Conservation (phyloP, 1,140 invertebrate species). For the Apolygus lucorum region DNA sequence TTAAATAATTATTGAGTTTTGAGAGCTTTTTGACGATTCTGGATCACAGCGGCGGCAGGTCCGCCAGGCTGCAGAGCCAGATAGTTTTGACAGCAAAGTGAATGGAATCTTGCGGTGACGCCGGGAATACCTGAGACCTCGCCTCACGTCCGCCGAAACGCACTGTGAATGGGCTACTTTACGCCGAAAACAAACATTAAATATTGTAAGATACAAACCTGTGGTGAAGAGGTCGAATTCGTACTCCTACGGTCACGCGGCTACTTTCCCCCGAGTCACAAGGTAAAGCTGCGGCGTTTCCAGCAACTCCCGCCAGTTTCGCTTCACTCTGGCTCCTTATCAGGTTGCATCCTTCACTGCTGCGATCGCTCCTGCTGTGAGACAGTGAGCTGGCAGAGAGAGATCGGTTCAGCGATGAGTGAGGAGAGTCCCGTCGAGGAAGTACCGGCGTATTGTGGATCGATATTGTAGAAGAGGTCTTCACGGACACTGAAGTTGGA, state of each 20-base stretch:
- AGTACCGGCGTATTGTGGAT: neutral
- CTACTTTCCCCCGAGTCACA: slow-evolving; percentile 24
- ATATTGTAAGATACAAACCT: too few relatives aligned
- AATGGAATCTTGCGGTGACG: too few relatives aligned
- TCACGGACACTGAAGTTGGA: slow-evolving; percentile 13
- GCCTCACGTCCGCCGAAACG: too few relatives aligned
- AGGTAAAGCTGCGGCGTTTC: neutral
- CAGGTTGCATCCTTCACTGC: neutral
- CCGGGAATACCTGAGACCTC: too few relatives aligned
- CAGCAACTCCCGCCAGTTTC: slow-evolving; percentile 3
- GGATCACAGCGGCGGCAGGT: too few relatives aligned
- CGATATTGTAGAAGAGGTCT: slow-evolving; percentile 2
- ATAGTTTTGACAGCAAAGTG: too few relatives aligned
- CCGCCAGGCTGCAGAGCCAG: too few relatives aligned
- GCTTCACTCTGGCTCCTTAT: slow-evolving; percentile 25
- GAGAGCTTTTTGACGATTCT: too few relatives aligned
- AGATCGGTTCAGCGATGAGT: slow-evolving; percentile 20
- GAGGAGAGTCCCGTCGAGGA: too few relatives aligned
- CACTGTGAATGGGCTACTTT: too few relatives aligned
- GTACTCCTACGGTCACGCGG: slow-evolving; percentile 25
- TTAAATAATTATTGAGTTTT: too few relatives aligned
- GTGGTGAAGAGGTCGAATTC: slow-evolving; percentile 24
- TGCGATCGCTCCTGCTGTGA: neutral
- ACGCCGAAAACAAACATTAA: too few relatives aligned
- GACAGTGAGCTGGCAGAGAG: slow-evolving; percentile 24